phyloP scores from a whole-genome alignment of 2,797 vertebrate species.

The Brachyrhaphis roseni region DNA sequence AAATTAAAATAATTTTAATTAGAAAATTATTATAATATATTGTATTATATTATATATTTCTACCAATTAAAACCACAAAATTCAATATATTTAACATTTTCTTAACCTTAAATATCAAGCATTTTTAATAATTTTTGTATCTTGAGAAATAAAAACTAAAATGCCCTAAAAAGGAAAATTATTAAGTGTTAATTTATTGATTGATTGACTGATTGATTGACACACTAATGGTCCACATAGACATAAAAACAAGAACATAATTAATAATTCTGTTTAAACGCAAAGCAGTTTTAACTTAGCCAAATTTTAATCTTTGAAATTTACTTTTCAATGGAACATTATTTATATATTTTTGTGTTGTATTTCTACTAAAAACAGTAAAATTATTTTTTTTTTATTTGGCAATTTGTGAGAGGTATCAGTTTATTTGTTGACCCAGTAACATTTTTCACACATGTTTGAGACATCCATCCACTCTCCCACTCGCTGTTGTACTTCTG shows the following conservation, averaged over 20 bases:
- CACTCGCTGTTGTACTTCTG: neutral
- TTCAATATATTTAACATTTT: too few species aligned
- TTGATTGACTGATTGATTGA: neutral
- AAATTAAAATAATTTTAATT: too few species aligned
- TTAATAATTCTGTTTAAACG: too few species aligned
- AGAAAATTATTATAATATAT: too few species aligned
- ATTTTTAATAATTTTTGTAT: neutral
- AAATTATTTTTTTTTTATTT: neutral
- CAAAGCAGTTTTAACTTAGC: too few species aligned
- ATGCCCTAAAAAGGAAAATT: neutral
- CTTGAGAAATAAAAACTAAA: neutral
- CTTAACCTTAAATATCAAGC: too few species aligned
- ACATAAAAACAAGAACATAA: too few species aligned
- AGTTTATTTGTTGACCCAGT: neutral
- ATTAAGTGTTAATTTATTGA: neutral
- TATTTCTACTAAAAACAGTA: neutral
- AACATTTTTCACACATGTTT: neutral
- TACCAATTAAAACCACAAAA: too few species aligned
- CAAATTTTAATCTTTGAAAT: too few species aligned
- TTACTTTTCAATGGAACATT: neutral
- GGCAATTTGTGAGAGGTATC: neutral
- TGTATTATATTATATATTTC: too few species aligned
- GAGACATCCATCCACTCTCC: neutral
- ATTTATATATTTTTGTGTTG: neutral
- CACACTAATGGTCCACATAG: too few species aligned